Conservation (phyloP, 2,888 invertebrate genomes). For the Hecatera dysodea region DNA sequence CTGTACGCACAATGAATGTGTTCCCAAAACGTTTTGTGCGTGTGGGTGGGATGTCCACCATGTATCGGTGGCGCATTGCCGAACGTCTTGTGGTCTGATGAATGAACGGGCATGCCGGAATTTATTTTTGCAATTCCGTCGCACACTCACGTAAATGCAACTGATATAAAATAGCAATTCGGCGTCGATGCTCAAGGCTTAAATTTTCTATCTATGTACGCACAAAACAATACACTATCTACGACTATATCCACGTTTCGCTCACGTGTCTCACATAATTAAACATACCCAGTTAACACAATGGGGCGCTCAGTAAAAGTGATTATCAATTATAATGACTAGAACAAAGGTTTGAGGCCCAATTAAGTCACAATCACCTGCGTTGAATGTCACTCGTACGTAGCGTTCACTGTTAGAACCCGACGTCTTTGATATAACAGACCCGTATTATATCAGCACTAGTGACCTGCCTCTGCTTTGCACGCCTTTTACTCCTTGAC, state of each 20-base stretch:
- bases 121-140: too few relatives aligned
- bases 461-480: not conserved
- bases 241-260: not conserved
- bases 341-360: conserved; percentile 33
- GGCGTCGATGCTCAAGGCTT: too few relatives aligned
- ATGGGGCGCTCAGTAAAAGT: conserved; percentile 17
- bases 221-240: not conserved
- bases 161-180: too few relatives aligned
- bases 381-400: conserved; percentile 6
- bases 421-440: conserved; percentile 2
- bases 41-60: too few relatives aligned
- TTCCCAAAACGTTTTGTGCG: too few relatives aligned
- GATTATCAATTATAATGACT: conserved; percentile 55
- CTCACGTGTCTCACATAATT: conserved; percentile 77
- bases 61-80: too few relatives aligned
- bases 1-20: too few relatives aligned
- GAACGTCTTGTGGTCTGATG: too few relatives aligned
- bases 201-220: too few relatives aligned
- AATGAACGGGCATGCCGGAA: too few relatives aligned
- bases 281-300: conserved; percentile 28
- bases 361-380: conserved; percentile 40
- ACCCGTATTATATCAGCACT: not conserved
- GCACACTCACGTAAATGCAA: too few relatives aligned
- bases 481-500: not conserved
- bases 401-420: conserved; percentile 5